A percentile compares a stretch with the other conserved stretches of the same genome.
Conservation (phyloP, 1,140 invertebrate genomes). For the Metopolophium dirhodum region DNA sequence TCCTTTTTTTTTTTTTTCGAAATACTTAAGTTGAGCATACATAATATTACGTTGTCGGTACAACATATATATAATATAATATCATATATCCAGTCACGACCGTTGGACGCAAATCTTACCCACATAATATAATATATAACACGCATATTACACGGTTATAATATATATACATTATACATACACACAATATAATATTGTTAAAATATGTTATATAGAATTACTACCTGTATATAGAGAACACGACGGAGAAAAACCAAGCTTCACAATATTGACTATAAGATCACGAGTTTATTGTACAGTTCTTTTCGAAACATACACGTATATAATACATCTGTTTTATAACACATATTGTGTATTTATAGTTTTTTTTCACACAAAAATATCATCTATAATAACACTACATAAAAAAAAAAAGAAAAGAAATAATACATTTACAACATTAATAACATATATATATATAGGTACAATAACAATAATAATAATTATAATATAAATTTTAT, state of each 20-base stretch:
- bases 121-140: not conserved
- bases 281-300: constrained; percentile 49
- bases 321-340: constrained; percentile 8
- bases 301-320: constrained; percentile 7
- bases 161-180: too few species aligned
- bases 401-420: constrained; percentile 5
- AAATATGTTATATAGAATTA: not conserved
- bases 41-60: not conserved
- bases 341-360: not conserved
- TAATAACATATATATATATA: constrained; percentile 50
- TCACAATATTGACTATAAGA: constrained; percentile 40
- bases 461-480: constrained; percentile 42
- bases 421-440: constrained; percentile 45
- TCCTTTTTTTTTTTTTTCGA: not conserved
- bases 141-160: not conserved
- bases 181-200: not conserved
- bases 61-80: not conserved
- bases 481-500: constrained; percentile 27
- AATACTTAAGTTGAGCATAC: not conserved
- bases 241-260: not conserved
- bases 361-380: constrained; percentile 41
- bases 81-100: not conserved
- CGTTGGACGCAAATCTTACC: not conserved
- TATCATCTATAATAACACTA: constrained; percentile 45
- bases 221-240: not conserved